These are phyloP conservation scores for Parasteatoda lunata DNA, from an alignment of 2,888 invertebrate species.

Conservation along the genomic window DNA sequence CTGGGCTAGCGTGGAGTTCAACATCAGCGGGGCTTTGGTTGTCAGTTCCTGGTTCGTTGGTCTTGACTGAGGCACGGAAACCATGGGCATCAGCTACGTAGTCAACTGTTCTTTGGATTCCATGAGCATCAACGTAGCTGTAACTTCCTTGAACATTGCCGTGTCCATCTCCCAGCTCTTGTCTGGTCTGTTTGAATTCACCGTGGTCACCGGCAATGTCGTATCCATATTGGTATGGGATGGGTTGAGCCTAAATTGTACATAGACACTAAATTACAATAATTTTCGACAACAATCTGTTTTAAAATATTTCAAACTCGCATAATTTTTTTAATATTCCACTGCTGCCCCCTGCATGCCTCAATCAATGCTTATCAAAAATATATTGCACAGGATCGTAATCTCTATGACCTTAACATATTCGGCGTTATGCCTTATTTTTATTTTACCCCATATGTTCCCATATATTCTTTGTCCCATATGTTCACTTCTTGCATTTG, in stretches of 20 bases:
- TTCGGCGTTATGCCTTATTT: too few species aligned
- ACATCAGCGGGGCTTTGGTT: slow-evolving; percentile 67
- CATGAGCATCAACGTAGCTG: slow-evolving; percentile 58
- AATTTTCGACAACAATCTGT: too few species aligned
- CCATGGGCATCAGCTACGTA: slow-evolving; percentile 67
- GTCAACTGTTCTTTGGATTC: slow-evolving; percentile 65
- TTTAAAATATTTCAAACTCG: too few species aligned
- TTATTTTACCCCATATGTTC: too few species aligned
- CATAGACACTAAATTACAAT: too few species aligned
- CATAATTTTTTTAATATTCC: too few species aligned
- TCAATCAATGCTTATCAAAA: too few species aligned
- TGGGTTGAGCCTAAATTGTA: slow-evolving; percentile 44
- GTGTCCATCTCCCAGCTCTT: slow-evolving; percentile 59
- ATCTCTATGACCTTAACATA: too few species aligned
- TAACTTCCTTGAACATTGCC: slow-evolving; percentile 66
- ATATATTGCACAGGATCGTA: too few species aligned
- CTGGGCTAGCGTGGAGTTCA: slow-evolving; percentile 52
- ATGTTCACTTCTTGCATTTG: too few species aligned
- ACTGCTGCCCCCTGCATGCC: too few species aligned
- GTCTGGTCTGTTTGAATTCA: slow-evolving; percentile 60
- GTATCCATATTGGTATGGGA: slow-evolving; percentile 65
- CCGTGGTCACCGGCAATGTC: slow-evolving; percentile 66
- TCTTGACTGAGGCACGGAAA: slow-evolving; percentile 63
- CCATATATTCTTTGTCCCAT: too few species aligned
- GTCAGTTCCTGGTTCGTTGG: slow-evolving; percentile 68